A percentile compares a stretch with the other conserved stretches of the same genome.
Conservation (phyloP, 2,113 vertebrate genomes). For the Hippocampus abdominalis region DNA sequence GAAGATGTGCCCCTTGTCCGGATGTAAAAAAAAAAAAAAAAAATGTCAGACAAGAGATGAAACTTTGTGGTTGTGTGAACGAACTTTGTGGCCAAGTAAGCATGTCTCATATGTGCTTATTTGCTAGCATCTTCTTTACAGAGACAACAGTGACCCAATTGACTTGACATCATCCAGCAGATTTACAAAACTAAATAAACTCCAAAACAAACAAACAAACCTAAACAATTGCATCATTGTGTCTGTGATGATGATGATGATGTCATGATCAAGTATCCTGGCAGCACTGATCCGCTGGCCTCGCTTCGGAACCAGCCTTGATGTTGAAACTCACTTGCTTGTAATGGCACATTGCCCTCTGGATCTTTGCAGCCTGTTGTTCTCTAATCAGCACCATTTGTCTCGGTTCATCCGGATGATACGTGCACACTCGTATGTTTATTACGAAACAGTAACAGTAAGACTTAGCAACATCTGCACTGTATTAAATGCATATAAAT, state of each 20-base stretch:
- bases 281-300: constrained; percentile 13
- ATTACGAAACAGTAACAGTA: not conserved
- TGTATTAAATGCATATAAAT: not conserved
- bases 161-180: constrained; percentile 15
- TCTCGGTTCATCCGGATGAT: constrained; percentile 15
- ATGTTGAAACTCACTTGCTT: constrained; percentile 8
- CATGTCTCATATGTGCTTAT: not conserved
- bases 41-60: constrained; percentile 26
- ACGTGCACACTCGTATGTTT: not conserved
- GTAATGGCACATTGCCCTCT: constrained; percentile 13
- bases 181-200: not conserved
- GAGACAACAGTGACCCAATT: constrained; percentile 26
- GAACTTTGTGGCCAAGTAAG: constrained; percentile 7
- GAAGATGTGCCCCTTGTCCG: constrained; percentile 14
- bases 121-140: constrained; percentile 23
- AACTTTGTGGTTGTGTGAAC: constrained; percentile 28
- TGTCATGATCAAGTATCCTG: constrained; percentile 2
- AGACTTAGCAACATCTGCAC: not conserved
- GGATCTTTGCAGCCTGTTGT: not conserved
- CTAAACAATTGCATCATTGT: not conserved
- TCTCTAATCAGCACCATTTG: constrained; percentile 6
- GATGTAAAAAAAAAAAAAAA: constrained; percentile 15
- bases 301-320: not conserved
- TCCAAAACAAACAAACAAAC: too few relatives aligned
- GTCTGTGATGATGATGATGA: constrained; percentile 20